Evolutionary conservation across 1,140 invertebrate genomes (phyloP).

Genomic region (Nasonia longicornis): DNA sequence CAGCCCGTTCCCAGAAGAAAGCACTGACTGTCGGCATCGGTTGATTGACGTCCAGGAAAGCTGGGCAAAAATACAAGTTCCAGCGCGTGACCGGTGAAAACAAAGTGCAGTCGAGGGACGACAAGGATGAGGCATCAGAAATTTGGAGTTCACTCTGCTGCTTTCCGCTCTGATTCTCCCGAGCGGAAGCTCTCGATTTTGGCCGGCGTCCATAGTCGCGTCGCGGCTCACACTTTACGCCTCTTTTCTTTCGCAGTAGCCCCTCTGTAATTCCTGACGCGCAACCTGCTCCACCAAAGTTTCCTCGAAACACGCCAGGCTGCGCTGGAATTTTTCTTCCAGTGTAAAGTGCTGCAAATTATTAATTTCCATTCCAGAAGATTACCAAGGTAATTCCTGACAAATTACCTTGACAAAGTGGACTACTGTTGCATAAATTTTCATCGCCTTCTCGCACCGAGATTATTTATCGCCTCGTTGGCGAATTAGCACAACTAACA

Average conservation of each 20-base stretch:
- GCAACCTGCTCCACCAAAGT: not conserved
- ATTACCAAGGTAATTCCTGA: too few relatives aligned
- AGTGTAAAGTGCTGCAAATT: too few relatives aligned
- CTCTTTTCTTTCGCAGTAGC: conserved; percentile 11
- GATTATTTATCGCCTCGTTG: not conserved
- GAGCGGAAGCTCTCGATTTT: conserved; percentile 46
- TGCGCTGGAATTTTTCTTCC: too few relatives aligned
- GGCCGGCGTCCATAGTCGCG: conserved; percentile 49
- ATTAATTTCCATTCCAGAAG: too few relatives aligned
- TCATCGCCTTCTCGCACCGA: too few relatives aligned
- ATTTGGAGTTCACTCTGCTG: conserved; percentile 53
- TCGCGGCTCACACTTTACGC: conserved; percentile 23
- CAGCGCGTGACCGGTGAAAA: not conserved
- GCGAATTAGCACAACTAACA: not conserved
- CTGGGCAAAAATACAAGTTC: not conserved
- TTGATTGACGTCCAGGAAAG: too few relatives aligned
- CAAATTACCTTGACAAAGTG: too few relatives aligned
- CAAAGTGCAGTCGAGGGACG: not conserved
- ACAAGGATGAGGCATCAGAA: conserved; percentile 37
- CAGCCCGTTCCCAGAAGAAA: too few relatives aligned
- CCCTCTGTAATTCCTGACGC: not conserved
- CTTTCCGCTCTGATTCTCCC: conserved; percentile 49
- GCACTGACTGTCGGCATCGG: too few relatives aligned
- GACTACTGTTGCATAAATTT: too few relatives aligned
- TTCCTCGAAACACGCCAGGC: too few relatives aligned